Conservation (phyloP, 1,140 invertebrate genomes). For the Formica exsecta region DNA sequence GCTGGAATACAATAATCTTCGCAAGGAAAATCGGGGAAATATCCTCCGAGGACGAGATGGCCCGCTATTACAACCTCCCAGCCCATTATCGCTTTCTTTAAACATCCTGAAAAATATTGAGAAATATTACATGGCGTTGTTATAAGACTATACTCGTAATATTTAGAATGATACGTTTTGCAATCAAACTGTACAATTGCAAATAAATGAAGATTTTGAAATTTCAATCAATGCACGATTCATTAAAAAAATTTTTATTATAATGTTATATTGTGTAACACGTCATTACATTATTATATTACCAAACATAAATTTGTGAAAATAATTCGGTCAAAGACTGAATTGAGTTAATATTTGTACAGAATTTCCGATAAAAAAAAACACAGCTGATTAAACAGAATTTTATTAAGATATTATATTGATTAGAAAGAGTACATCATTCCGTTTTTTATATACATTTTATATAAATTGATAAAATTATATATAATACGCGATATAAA, state of each 20-base stretch:
- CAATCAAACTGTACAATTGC: constrained; percentile 11
- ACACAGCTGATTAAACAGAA: constrained; percentile 18
- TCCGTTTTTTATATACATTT: neutral
- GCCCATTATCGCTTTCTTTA: constrained; percentile 82
- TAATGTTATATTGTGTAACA: neutral
- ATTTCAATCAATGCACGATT: neutral
- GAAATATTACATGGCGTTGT: constrained; percentile 11
- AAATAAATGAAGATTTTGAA: neutral
- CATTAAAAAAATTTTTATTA: neutral
- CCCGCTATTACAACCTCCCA: constrained; percentile 79
- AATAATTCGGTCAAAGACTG: neutral
- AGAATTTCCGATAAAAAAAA: neutral
- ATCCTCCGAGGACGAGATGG: constrained; percentile 80
- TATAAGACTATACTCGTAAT: constrained; percentile 53
- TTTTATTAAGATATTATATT: neutral
- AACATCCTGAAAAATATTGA: constrained; percentile 77
- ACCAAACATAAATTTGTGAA: neutral
- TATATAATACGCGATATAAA: neutral
- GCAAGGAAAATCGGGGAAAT: constrained; percentile 86
- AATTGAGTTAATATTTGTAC: neutral
- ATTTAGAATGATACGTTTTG: constrained; percentile 19
- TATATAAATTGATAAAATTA: neutral
- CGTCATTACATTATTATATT: neutral
- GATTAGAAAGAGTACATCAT: neutral
- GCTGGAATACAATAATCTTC: constrained; percentile 86